A percentile compares a stretch with the other conserved stretches of the same genome.
These are phyloP conservation scores for Saguinus imperator DNA, from an alignment of 2,113 vertebrate genomes.

Conservation along the genomic window DNA sequence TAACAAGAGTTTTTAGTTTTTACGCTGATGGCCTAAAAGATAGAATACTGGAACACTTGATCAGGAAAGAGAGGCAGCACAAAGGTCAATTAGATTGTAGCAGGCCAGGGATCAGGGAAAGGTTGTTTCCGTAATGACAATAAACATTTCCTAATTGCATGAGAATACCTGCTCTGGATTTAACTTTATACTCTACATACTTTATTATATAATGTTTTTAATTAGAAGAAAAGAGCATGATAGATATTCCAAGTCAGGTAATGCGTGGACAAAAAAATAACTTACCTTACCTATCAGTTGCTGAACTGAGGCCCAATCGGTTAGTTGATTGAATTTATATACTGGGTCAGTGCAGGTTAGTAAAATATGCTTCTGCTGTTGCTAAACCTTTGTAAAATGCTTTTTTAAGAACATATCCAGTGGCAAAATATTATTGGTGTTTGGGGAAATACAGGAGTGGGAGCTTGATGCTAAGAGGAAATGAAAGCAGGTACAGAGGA, in stretches of 20 bases:
- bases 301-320: neutral
- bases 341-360: neutral
- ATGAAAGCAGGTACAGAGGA: neutral
- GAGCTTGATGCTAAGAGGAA: neutral
- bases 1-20: conserved; percentile 1
- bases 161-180: neutral
- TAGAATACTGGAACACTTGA: neutral
- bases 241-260: neutral
- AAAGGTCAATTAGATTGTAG: neutral
- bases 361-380: neutral
- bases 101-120: neutral
- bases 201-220: neutral
- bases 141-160: neutral
- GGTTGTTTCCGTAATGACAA: conserved; percentile 7
- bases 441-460: neutral
- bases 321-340: neutral
- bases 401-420: neutral
- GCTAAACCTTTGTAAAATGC: neutral
- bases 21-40: neutral
- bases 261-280: neutral
- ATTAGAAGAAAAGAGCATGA: neutral
- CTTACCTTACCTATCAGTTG: neutral
- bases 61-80: neutral
- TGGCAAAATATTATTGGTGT: neutral
- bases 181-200: neutral